Evolutionary conservation across 2,888 invertebrate species (phyloP), one percentile per base, ranked within the genome.

Genomic region (Syrphus vitripennis): DNA sequence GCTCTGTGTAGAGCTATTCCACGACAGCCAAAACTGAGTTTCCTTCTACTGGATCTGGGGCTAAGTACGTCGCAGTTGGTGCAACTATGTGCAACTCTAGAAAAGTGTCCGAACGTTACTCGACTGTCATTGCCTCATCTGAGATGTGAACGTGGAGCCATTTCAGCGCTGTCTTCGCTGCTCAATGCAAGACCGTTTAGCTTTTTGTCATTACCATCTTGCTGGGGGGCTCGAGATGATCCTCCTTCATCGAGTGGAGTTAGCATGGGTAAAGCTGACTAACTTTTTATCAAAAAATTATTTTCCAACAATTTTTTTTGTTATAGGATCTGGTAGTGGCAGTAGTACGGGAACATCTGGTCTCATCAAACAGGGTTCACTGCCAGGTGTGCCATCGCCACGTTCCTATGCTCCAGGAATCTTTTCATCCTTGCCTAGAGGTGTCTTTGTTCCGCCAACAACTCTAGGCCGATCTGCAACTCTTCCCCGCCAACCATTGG

Each of bases 111-210:
- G 59, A 93, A 93, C 88, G 92, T 94, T 50, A 93, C 93, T 77
- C 92, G 94, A 45, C 89, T 94, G 75, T 93, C 94, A 84, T 91
- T 94, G 87, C 94, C 94, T 10, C 94, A 94, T 90, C 91, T 94
- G 76, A 93, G 94, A 75, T 94, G 94, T 88, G 94, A 94, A 81
- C 92, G 93, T 69, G 93, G 94, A 77, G 94, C 94, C 5, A 92
- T 94, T 14, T 92, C 92, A 70, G 93, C 94, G 12, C 91, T 94
- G 40, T 93, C 94, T 2, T 92, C 92, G 53, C 89, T 94, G 24
- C 91, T 94, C 29, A 92, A 93, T 77, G 91, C 92, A 69, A 90
- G 93, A 61, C 93, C 94, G 14, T 90, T 94, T 55, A 91, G 93
- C 48, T 93, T 93, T 14, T 90, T 94, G 78, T 93, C 93, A 87